Base-by-base conservation (phyloP, 2,888 invertebrate species). In the Caenorhabditis sp. region DNA sequence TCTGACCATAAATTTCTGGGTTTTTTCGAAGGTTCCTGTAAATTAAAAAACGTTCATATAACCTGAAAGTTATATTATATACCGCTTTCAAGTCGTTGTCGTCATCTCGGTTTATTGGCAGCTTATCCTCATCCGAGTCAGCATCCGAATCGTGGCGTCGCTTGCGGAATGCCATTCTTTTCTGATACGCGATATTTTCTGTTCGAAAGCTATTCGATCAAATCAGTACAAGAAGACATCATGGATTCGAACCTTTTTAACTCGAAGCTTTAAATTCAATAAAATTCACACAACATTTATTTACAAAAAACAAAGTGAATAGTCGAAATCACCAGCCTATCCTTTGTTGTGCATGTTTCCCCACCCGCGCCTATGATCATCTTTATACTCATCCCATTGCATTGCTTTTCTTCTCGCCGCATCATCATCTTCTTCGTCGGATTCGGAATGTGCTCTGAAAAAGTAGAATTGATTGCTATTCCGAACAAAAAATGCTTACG, bases 261-360 rank as follows among this genome's bases (percentile, higher is more conserved):
- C 51, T 32, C 3, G n/a, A 53, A 37, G 13, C 0, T 18, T 47
- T 11, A 18, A 64, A 13, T 11, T 32, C n/a, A 20, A 64, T 18
- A 24, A 20, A 56, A 28, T 24, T 26, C 15, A 60, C 18, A 44
- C 13, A 13, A 40, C 6, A 40, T 61, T 69, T 62, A 77, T 69
- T 68, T 28, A 35, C 22, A 65, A 28, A 47, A 60, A 44, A 28
- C 68, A 47, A 50, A 50, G 35, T 15, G 28, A 35, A 15, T 55
- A 40, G n/a, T 32, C 22, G 68, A 68, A 53, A 68, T 76, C 56
- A 35, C 15, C 28, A 67, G 47, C 35, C 51, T 60, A 91, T 72
- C 91, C 91, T 78, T 90, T 90, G 64, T 89, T 89, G 77, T 90
- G 85, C 18, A 83, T 90, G 70, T 91, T 91, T 55, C 91, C 91